These are phyloP conservation scores for Mactra quadrangularis DNA, from an alignment of 1,140 invertebrate species.

Conservation along the genomic window DNA sequence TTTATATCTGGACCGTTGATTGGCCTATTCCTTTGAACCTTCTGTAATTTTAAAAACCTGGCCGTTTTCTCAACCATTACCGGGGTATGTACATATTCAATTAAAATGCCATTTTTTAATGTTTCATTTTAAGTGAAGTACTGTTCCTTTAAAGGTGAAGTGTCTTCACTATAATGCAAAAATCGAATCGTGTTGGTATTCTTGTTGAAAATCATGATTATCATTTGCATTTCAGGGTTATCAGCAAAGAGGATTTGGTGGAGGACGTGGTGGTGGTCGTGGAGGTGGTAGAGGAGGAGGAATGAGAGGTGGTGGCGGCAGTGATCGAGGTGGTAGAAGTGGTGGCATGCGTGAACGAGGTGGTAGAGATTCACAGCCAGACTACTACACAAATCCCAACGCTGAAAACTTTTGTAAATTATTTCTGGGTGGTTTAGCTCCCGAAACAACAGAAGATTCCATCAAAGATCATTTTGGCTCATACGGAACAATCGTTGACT, in stretches of 20 bases:
- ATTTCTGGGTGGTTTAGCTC: constrained; percentile 91
- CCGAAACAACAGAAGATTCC: constrained; percentile 94
- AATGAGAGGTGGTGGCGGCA: constrained; percentile 35
- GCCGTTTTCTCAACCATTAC: no score
- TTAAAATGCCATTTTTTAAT: no score
- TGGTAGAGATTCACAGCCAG: constrained; percentile 38
- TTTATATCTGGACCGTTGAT: no score
- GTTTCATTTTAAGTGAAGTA: no score
- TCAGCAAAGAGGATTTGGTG: constrained; percentile 20
- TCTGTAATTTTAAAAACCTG: no score
- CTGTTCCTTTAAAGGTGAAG: no score
- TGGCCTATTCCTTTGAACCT: no score
- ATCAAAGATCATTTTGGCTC: constrained; percentile 97
- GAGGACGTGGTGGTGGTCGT: constrained; percentile 40
- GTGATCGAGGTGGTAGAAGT: constrained; percentile 39
- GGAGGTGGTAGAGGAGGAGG: constrained; percentile 25
- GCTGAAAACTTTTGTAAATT: constrained; percentile 83
- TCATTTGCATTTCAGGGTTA: neutral
- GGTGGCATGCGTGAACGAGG: constrained; percentile 28
- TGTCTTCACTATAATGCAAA: no score
- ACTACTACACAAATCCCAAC: constrained; percentile 64
- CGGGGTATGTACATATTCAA: no score
- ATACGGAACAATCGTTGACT: constrained; percentile 99
- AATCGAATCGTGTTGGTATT: no score
- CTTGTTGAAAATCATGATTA: no score